These are phyloP conservation scores for Euleptes europaea DNA, from an alignment of 2,113 vertebrate species.

Conservation along the genomic window DNA sequence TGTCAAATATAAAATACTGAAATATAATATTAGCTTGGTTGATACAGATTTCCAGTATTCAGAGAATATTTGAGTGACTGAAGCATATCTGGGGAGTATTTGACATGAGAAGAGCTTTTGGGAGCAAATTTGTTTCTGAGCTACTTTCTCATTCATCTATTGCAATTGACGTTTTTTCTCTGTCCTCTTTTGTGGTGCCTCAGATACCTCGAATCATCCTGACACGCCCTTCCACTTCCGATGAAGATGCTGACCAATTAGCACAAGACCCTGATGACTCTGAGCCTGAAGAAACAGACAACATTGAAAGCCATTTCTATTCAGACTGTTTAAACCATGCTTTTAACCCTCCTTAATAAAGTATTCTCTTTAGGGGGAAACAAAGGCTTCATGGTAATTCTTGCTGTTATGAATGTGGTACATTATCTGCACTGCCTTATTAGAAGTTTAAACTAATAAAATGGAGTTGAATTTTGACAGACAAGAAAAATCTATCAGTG, in stretches of 20 bases:
- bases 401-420: constrained; percentile 36
- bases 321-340: constrained; percentile 70
- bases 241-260: constrained; percentile 79
- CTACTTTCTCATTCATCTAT: constrained; percentile 8
- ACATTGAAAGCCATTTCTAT: constrained; percentile 33
- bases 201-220: constrained; percentile 87
- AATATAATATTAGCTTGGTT: background rate
- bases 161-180: constrained; percentile 35
- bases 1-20: background rate
- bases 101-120: background rate
- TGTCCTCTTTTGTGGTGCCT: background rate
- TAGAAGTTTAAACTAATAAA: constrained; percentile 9
- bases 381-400: background rate
- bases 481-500: background rate
- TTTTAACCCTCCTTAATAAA: constrained; percentile 74
- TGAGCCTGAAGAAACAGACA: constrained; percentile 50
- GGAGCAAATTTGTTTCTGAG: constrained; percentile 6
- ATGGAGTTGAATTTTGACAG: constrained; percentile 8
- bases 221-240: constrained; percentile 84
- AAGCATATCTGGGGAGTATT: background rate
- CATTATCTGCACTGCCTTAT: constrained; percentile 53
- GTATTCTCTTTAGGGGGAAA: constrained; percentile 29
- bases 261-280: constrained; percentile 68
- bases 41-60: background rate
- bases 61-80: background rate